phyloP scores from a whole-genome alignment of 2,797 vertebrate species.

The Erethizon dorsatum region DNA sequence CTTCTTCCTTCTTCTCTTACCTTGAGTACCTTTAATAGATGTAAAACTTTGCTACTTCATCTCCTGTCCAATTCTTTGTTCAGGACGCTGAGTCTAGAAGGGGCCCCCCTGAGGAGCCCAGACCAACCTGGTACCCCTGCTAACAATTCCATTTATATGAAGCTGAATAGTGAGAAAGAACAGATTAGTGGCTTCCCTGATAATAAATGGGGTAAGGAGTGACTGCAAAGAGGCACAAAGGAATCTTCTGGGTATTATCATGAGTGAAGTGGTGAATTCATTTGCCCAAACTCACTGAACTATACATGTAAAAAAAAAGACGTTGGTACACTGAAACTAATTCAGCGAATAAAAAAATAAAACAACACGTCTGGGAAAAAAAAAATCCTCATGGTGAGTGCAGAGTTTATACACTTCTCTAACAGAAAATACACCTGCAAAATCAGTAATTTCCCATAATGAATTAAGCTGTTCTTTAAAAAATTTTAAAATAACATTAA shows the following conservation, averaged over 20 bases:
- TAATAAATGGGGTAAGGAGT: neutral
- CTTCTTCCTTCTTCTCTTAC: neutral
- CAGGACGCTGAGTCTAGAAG: neutral
- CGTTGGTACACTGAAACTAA: constrained; percentile 35
- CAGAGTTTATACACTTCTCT: neutral
- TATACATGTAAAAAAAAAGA: constrained; percentile 35
- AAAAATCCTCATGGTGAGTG: neutral
- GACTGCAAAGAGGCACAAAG: neutral
- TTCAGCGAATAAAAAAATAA: constrained; percentile 39
- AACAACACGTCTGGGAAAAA: neutral
- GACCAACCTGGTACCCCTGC: neutral
- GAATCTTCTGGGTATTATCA: neutral
- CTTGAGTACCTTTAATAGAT: neutral
- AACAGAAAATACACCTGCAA: neutral
- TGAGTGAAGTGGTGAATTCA: neutral
- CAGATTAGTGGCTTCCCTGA: neutral
- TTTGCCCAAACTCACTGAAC: constrained; percentile 31
- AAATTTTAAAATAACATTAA: constrained; percentile 49
- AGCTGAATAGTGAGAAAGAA: neutral
- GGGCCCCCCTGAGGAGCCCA: neutral
- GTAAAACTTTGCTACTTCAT: neutral
- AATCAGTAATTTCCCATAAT: neutral
- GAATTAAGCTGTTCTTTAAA: constrained; percentile 5
- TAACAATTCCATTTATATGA: neutral
- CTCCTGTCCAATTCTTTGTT: neutral